These are phyloP conservation scores for Dipodomys spectabilis DNA, from an alignment of 2,113 vertebrate species.

Conservation along the genomic window DNA sequence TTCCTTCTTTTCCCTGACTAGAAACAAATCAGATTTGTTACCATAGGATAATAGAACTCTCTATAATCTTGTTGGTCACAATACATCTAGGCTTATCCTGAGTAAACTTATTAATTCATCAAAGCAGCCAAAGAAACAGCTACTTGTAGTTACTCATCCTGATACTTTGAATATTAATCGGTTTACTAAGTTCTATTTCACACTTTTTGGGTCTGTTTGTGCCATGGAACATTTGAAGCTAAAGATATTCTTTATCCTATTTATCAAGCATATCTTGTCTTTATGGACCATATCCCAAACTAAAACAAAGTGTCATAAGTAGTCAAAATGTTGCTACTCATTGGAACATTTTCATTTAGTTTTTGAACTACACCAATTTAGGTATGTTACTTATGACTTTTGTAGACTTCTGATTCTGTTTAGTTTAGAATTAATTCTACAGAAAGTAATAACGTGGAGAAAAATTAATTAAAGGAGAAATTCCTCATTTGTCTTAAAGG, in stretches of 20 bases:
- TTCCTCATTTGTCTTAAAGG: not conserved
- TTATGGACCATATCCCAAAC: not conserved
- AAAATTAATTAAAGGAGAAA: slow-evolving; percentile 41
- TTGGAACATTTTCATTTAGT: not conserved
- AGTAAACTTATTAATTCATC: not conserved
- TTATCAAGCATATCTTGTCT: not conserved
- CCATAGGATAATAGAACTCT: not conserved
- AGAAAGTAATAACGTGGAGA: not conserved
- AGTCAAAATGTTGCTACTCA: not conserved
- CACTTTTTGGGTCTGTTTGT: not conserved
- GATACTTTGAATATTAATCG: not conserved
- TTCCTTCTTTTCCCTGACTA: not conserved
- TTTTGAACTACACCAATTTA: not conserved
- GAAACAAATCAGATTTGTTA: not conserved
- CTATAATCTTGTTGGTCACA: not conserved
- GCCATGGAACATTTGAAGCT: not conserved
- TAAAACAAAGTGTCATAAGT: not conserved
- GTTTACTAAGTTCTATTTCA: not conserved
- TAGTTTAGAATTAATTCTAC: not conserved
- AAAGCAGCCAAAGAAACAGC: not conserved
- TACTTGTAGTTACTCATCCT: accelerated
- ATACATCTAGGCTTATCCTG: not conserved
- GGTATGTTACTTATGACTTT: not conserved
- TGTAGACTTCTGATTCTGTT: not conserved
- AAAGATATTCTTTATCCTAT: not conserved